phyloP scores from a whole-genome alignment of 2,113 vertebrate species.

The Polypterus bichir region DNA sequence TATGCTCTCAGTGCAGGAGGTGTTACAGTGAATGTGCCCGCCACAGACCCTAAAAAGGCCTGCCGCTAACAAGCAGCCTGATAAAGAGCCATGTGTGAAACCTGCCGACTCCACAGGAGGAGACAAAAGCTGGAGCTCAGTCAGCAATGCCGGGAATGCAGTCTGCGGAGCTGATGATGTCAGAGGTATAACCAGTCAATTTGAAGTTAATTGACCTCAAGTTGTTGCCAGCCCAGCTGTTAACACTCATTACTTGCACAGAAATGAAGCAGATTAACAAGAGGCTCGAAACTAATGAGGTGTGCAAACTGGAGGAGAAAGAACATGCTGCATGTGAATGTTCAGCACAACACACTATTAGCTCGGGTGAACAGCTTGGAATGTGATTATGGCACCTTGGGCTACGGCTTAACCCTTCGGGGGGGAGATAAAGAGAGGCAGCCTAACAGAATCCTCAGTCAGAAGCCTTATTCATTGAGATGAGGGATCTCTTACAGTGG shows the following conservation, averaged over 20 bases:
- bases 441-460: too few species aligned
- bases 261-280: conserved; percentile 1
- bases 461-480: too few species aligned
- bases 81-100: neutral
- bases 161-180: conserved; percentile 9
- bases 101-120: neutral
- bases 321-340: conserved; percentile 1
- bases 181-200: neutral
- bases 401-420: too few species aligned
- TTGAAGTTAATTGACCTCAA: neutral
- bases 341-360: too few species aligned
- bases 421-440: too few species aligned
- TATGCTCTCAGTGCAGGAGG: too few species aligned
- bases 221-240: conserved; percentile 8
- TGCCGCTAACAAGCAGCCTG: neutral
- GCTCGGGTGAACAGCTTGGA: too few species aligned
- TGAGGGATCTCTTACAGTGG: too few species aligned
- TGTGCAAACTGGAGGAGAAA: neutral
- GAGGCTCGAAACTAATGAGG: conserved; percentile 5
- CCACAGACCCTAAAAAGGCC: too few species aligned
- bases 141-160: neutral
- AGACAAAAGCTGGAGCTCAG: neutral
- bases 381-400: too few species aligned
- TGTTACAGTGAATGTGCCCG: too few species aligned
- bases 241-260: neutral